Evolutionary conservation across 1,140 invertebrate species (phyloP).

Genomic region (Dermatophagoides farinae): DNA sequence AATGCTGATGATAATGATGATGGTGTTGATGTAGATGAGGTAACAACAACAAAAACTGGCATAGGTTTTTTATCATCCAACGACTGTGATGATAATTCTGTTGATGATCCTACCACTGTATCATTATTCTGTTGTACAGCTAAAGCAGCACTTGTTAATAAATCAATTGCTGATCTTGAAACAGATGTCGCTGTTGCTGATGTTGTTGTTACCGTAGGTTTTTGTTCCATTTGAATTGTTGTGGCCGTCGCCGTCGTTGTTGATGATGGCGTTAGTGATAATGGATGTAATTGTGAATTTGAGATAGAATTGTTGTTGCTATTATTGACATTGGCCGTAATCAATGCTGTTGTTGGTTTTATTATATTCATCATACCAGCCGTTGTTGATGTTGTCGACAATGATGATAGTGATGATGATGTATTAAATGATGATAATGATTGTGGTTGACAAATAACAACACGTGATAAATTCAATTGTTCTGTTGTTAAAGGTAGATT

Average conservation of each 20-base stretch:
- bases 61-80: too few species aligned
- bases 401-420: background rate
- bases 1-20: background rate
- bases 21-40: background rate
- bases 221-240: background rate
- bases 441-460: background rate
- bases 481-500: background rate
- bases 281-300: background rate
- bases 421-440: background rate
- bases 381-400: background rate
- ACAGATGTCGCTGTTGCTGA: background rate
- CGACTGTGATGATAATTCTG: background rate
- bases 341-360: background rate
- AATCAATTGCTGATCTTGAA: background rate
- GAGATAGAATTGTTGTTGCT: background rate
- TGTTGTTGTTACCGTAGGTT: background rate
- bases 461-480: background rate
- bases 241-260: background rate
- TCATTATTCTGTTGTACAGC: background rate
- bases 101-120: background rate
- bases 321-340: background rate
- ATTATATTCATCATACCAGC: background rate
- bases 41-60: too few species aligned
- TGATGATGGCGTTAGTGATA: background rate
- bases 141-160: background rate